Base-by-base conservation (phyloP, 2,113 vertebrate genomes). In the Solenodon paradoxus region DNA sequence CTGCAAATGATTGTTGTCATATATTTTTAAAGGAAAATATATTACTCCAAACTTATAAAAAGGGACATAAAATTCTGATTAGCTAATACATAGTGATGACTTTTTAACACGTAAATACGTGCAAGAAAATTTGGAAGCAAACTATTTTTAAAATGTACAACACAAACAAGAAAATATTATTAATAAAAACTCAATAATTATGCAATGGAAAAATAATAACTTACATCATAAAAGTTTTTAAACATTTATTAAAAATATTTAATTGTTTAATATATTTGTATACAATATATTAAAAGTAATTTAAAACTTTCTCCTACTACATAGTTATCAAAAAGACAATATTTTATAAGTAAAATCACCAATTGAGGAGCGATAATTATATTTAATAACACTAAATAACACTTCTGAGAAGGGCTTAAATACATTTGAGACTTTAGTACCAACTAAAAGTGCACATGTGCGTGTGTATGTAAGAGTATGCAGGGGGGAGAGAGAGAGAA, bases 81-180 rank as follows among this genome's bases (percentile, higher is more conserved):
- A 97, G 47, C 53, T 45, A 28, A 30, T 93, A 82, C 57, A 96
- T 35, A 93, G 1, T 47, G 90, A 88, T 88, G 71, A 69, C 87
- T 96, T 20, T 1, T 97, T 97, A 97, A 84, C 69, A 95, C 92
- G 96, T 42, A 92, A 97, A 96, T 96, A 95, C 79, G 95, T 90
- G 87, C 42, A 47, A 2, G n/a, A 49, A 88, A 92, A 90, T 55
- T 86, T 93, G 79, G 63, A 94, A 96, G 93, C 45, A 90, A 79
- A 55, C 51, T 68, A 79, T 79, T 79, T 79, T 45, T 19, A 79
- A 79, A 95, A 95, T 77, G 94, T 59, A 87, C 2, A 72, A 88
- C 88, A 77, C 42, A 88, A 93, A 82, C 17, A 38, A 63, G 94
- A 85, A 92, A 96, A 72, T 2, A 17, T 78, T 61, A 95, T 81